A percentile compares a stretch with the other conserved stretches of the same genome.
These are phyloP conservation scores for Lates japonicus DNA, from an alignment of 2,797 vertebrate genomes.

Conservation along the genomic window DNA sequence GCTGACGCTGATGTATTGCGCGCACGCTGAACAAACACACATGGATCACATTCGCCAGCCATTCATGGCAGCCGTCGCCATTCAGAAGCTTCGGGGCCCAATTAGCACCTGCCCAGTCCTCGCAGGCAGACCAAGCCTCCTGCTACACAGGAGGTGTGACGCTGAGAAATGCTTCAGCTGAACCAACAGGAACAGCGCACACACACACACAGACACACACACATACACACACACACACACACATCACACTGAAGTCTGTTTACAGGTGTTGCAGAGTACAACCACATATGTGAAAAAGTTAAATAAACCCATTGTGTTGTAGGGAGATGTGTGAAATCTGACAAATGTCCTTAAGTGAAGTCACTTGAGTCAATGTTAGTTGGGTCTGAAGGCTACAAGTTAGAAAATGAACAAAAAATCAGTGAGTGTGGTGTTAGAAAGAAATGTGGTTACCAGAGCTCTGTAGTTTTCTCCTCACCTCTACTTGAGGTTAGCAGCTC, in stretches of 20 bases:
- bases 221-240: background rate
- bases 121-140: constrained; percentile 45
- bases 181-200: constrained; percentile 58
- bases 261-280: background rate
- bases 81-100: constrained; percentile 73
- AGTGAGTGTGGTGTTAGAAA: too few species aligned
- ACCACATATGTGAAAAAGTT: background rate
- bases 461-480: too few species aligned
- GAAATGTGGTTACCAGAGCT: too few species aligned
- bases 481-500: too few species aligned
- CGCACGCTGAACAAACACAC: constrained; percentile 57
- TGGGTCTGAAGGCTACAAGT: too few species aligned
- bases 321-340: too few species aligned
- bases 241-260: background rate
- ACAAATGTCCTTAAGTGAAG: too few species aligned
- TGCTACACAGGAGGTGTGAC: constrained; percentile 64
- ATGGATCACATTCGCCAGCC: constrained; percentile 44
- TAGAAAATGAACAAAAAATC: too few species aligned
- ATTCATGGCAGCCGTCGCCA: constrained; percentile 62
- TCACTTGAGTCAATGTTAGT: too few species aligned
- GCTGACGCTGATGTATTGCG: constrained; percentile 24
- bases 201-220: constrained; percentile 17
- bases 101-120: constrained; percentile 77
- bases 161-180: constrained; percentile 73
- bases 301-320: too few species aligned